These are phyloP conservation scores for Dusona sp. DNA, from an alignment of 2,888 invertebrate genomes.

Conservation along the genomic window DNA sequence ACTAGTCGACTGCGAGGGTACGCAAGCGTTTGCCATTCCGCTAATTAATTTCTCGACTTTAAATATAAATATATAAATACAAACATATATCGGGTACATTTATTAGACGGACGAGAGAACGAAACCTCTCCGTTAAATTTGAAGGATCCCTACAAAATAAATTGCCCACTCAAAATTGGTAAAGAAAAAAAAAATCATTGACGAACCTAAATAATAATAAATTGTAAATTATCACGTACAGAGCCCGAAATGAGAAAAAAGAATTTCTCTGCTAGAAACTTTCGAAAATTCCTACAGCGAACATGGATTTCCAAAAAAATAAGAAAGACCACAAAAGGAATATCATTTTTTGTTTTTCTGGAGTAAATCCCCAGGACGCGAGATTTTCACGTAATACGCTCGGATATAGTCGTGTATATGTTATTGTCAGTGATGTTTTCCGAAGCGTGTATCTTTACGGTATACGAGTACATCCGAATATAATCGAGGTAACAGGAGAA, in stretches of 20 bases:
- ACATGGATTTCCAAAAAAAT: not conserved
- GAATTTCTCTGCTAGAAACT: not conserved
- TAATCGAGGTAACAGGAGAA: slow-evolving; percentile 26
- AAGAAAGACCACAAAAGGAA: not conserved
- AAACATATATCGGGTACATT: not conserved
- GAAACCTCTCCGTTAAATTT: too few species aligned
- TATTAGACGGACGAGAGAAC: not conserved
- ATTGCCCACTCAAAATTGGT: not conserved
- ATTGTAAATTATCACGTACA: not conserved
- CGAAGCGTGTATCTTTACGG: slow-evolving; percentile 42
- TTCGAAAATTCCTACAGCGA: not conserved
- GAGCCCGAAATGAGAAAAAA: not conserved
- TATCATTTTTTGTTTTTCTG: not conserved
- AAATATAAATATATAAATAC: slow-evolving; percentile 35
- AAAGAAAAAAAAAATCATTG: not conserved
- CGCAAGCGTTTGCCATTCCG: slow-evolving; percentile 3
- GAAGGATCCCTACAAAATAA: too few species aligned
- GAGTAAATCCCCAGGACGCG: not conserved
- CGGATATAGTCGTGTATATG: slow-evolving; percentile 13
- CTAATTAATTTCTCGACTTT: slow-evolving; percentile 66
- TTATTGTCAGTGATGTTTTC: slow-evolving; percentile 39
- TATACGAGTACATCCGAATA: slow-evolving; percentile 30
- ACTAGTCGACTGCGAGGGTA: slow-evolving; percentile 68
- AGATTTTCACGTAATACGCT: not conserved
- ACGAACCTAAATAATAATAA: not conserved